Conservation (phyloP, 2,797 vertebrate genomes). For the Triplophysa bombifrons region DNA sequence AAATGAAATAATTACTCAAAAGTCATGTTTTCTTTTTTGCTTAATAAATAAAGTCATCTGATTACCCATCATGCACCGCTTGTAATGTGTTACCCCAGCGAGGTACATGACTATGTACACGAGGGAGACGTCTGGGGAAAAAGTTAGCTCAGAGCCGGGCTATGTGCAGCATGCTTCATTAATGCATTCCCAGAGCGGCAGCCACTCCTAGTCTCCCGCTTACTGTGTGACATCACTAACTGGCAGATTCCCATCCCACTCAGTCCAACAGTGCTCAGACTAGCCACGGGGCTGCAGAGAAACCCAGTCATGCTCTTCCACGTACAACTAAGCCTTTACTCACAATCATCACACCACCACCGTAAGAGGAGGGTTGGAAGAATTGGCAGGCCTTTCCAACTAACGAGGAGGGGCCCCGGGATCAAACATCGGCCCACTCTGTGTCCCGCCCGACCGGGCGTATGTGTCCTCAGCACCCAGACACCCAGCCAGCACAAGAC, state of each 20-base stretch:
- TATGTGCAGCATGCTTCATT: constrained; percentile 66
- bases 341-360: constrained; percentile 15
- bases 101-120: constrained; percentile 32
- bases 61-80: neutral
- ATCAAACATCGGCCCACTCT: constrained; percentile 40
- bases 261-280: neutral
- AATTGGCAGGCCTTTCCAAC: constrained; percentile 46
- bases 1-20: too few relatives aligned
- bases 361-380: constrained; percentile 27
- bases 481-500: constrained; percentile 46
- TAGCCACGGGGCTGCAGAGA: constrained; percentile 24
- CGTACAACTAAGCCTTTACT: constrained; percentile 32
- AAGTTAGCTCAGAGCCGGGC: constrained; percentile 49
- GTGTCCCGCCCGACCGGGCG: constrained; percentile 10
- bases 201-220: constrained; percentile 48
- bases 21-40: neutral
- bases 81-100: neutral
- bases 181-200: constrained; percentile 68
- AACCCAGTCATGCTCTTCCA: constrained; percentile 37
- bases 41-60: neutral
- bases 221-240: constrained; percentile 37
- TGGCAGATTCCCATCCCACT: constrained; percentile 12
- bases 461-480: constrained; percentile 28
- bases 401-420: constrained; percentile 41
- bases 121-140: constrained; percentile 41